Conservation (phyloP, 2,797 vertebrate genomes). For the Huso huso region DNA sequence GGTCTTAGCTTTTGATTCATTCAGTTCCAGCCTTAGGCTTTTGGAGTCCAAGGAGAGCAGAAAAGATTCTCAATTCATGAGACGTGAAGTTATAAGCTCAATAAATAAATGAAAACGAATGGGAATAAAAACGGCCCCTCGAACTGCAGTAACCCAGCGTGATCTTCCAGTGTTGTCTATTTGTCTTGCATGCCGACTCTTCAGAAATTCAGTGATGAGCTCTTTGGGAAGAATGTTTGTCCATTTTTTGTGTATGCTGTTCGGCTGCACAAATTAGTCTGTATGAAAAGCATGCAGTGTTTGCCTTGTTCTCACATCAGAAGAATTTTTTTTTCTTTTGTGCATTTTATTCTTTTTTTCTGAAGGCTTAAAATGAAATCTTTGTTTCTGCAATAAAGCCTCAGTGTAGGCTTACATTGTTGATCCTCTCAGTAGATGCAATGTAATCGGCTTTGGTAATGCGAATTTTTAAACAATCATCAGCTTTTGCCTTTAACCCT, state of each 20-base stretch:
- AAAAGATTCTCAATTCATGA: neutral
- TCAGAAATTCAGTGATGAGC: slow-evolving; percentile 46
- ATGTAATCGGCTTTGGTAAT: slow-evolving; percentile 79
- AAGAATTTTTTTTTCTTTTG: slow-evolving; percentile 72
- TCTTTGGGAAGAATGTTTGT: slow-evolving; percentile 43
- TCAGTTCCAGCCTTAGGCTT: too few species aligned
- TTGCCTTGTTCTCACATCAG: slow-evolving; percentile 71
- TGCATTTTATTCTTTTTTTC: slow-evolving; percentile 73
- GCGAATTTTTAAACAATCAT: slow-evolving; percentile 73
- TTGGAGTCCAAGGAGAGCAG: too few species aligned
- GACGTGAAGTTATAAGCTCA: slow-evolving; percentile 1
- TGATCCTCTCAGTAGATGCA: slow-evolving; percentile 74
- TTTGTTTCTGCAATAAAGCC: slow-evolving; percentile 75
- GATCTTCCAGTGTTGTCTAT: slow-evolving; percentile 10
- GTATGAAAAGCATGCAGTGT: slow-evolving; percentile 66
- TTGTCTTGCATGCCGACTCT: slow-evolving; percentile 40
- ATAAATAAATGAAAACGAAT: neutral
- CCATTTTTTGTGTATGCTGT: slow-evolving; percentile 45
- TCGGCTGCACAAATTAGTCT: slow-evolving; percentile 49
- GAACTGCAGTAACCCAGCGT: slow-evolving; percentile 12
- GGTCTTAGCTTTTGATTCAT: too few species aligned
- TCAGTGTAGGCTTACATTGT: slow-evolving; percentile 73
- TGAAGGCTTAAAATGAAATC: slow-evolving; percentile 76
- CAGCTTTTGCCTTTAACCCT: slow-evolving; percentile 65
- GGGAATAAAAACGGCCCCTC: slow-evolving; percentile 9